Conservation (phyloP, 2,797 vertebrate species). For the Amblyopsis hoosieri region DNA sequence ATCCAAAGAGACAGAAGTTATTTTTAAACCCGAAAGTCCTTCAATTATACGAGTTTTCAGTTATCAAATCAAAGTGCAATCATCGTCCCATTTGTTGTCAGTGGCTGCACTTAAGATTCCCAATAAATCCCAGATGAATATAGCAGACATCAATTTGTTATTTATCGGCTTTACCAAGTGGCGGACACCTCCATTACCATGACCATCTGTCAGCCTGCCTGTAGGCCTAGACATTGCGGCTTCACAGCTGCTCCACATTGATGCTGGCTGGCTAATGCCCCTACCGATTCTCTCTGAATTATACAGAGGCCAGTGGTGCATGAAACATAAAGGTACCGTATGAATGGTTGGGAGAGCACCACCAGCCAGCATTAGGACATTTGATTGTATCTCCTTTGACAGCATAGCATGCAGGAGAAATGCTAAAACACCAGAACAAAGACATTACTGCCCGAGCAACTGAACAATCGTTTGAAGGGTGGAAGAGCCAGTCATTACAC, state of each 20-base stretch:
- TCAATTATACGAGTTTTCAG: background rate
- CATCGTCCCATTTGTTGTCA: constrained; percentile 7
- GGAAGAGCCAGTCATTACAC: no score
- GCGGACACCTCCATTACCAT: constrained; percentile 25
- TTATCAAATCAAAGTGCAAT: constrained; percentile 13
- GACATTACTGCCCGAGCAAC: background rate
- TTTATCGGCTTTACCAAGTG: constrained; percentile 38
- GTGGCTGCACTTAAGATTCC: constrained; percentile 20
- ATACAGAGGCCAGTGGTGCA: constrained; percentile 36
- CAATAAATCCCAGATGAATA: constrained; percentile 42
- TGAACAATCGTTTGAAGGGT: background rate
- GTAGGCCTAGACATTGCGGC: constrained; percentile 27
- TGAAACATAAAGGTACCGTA: constrained; percentile 29
- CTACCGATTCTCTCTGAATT: constrained; percentile 36
- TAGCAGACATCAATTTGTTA: constrained; percentile 41
- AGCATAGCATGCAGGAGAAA: constrained; percentile 8
- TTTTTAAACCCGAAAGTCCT: background rate
- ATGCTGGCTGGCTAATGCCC: constrained; percentile 32
- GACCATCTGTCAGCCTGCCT: constrained; percentile 54
- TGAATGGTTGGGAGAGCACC: constrained; percentile 13
- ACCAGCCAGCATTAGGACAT: background rate
- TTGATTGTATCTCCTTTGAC: constrained; percentile 4
- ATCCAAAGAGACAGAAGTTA: background rate
- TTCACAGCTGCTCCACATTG: constrained; percentile 48
- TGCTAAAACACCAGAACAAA: constrained; percentile 5